Percentiles rank a stretch among this genome's conserved stretches.
Conservation (phyloP, 2,888 invertebrate species). For the Myopa testacea region DNA sequence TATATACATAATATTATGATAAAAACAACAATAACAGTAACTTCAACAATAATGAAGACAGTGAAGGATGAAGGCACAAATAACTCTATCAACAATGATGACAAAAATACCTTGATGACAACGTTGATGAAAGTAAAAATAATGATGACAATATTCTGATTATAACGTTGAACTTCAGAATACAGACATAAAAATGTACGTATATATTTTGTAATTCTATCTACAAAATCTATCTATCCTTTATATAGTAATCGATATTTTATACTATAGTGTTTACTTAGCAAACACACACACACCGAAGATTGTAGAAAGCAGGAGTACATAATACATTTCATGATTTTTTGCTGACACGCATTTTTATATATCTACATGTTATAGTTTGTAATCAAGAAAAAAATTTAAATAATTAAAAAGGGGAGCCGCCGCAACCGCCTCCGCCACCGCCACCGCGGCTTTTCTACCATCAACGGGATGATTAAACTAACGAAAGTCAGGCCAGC, state of each 20-base stretch:
- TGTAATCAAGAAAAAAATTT: neutral
- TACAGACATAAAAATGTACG: too few species aligned
- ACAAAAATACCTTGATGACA: neutral
- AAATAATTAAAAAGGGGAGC: too few species aligned
- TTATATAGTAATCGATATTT: conserved; percentile 13
- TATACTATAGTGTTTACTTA: conserved; percentile 1
- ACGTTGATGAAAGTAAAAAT: neutral
- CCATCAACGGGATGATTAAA: too few species aligned
- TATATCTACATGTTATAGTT: neutral
- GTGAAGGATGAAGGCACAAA: too few species aligned
- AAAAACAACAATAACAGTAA: neutral
- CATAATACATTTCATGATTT: neutral
- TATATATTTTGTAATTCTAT: too few species aligned
- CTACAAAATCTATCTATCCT: too few species aligned
- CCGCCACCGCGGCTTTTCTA: too few species aligned
- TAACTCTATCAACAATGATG: neutral
- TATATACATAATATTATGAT: too few species aligned
- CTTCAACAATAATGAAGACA: neutral
- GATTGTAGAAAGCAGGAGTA: neutral
- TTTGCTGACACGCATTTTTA: conserved; percentile 8
- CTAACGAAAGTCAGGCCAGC: too few species aligned
- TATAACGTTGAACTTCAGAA: too few species aligned
- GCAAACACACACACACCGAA: neutral
- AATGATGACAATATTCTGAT: too few species aligned
- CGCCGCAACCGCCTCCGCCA: too few species aligned